Conservation (phyloP, 2,888 invertebrate genomes). For the Yponomeuta plumbellus region DNA sequence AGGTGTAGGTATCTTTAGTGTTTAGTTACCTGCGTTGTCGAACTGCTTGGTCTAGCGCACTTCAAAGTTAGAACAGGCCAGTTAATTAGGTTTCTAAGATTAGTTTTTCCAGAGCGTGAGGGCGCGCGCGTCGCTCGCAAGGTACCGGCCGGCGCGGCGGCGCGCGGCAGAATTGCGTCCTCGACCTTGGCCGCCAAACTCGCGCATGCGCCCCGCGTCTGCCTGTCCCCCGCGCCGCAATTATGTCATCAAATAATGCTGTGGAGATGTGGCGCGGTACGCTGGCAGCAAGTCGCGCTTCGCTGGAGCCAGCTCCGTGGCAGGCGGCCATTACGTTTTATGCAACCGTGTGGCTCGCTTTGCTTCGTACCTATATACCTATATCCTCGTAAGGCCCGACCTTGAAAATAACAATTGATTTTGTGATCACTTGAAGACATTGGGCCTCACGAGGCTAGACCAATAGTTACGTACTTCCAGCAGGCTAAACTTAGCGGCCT, state of each 20-base stretch:
- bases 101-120: slow-evolving; percentile 51
- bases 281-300: slow-evolving; percentile 15
- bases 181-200: slow-evolving; percentile 76
- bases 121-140: slow-evolving; percentile 32
- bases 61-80: background rate
- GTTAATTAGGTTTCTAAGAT: background rate
- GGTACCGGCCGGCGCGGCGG: slow-evolving; percentile 66
- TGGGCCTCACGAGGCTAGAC: no score
- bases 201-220: slow-evolving; percentile 69
- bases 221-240: slow-evolving; percentile 45
- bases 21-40: background rate
- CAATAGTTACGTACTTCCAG: no score
- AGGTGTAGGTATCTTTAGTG: background rate
- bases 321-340: background rate
- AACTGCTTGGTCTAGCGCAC: background rate
- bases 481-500: background rate
- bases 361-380: background rate
- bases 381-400: no score
- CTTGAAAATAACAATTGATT: no score
- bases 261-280: slow-evolving; percentile 18
- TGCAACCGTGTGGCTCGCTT: background rate
- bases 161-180: slow-evolving; percentile 72
- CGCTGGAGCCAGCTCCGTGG: slow-evolving; percentile 16
- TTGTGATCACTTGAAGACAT: no score
- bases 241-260: slow-evolving; percentile 68